Conservation (phyloP, 2,113 vertebrate genomes). For the Lampris incognitus region DNA sequence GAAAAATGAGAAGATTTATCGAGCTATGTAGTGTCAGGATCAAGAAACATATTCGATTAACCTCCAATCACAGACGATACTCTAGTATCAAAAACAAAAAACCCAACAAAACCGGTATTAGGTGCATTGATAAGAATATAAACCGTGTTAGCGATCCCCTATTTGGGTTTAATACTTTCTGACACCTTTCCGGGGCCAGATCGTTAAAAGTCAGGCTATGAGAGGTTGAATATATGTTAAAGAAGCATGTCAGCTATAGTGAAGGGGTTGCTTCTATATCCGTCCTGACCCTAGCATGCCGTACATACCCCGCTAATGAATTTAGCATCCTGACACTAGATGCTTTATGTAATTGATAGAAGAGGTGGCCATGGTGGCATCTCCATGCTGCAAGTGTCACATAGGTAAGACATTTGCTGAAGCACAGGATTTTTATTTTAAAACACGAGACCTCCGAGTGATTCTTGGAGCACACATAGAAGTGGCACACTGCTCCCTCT, state of each 20-base stretch:
- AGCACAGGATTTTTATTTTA: conserved; percentile 64
- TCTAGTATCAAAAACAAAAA: no score
- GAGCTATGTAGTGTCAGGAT: no score
- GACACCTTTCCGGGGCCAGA: neutral
- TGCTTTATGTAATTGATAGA: conserved; percentile 81
- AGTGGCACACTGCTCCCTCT: conserved; percentile 16
- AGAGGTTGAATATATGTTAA: conserved; percentile 35
- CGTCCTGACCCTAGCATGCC: conserved; percentile 73
- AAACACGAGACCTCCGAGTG: conserved; percentile 34
- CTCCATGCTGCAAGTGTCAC: conserved; percentile 74
- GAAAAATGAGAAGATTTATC: no score
- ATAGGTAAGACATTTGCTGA: conserved; percentile 75
- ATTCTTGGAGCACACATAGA: conserved; percentile 42
- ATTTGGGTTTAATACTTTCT: no score
- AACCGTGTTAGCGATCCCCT: no score
- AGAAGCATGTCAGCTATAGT: conserved; percentile 53
- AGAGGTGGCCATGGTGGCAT: conserved; percentile 52
- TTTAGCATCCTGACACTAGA: conserved; percentile 80
- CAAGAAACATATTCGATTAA: no score
- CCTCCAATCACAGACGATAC: no score
- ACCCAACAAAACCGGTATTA: no score
- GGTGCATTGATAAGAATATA: no score
- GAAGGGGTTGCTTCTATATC: conserved; percentile 77
- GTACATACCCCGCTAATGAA: conserved; percentile 78
- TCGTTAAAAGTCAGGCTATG: conserved; percentile 22